These are phyloP conservation scores for Amphiprion clarkii DNA, from an alignment of 2,797 vertebrate genomes.

Conservation along the genomic window DNA sequence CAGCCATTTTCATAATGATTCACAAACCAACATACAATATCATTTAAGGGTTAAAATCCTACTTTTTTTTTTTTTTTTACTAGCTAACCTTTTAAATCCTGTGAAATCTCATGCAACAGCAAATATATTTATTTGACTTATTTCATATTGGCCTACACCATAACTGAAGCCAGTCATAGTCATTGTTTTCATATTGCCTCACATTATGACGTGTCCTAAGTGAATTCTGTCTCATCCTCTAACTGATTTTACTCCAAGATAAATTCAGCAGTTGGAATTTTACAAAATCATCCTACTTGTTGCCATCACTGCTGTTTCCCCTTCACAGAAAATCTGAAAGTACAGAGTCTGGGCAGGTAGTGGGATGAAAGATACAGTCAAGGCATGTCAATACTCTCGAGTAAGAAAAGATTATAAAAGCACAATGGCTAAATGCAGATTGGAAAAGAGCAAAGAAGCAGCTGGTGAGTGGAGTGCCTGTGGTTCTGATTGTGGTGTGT, in stretches of 20 bases:
- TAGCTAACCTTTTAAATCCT: background rate
- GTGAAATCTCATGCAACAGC: background rate
- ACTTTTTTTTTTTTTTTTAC: background rate
- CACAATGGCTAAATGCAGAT: slow-evolving; percentile 19
- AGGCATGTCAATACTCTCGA: slow-evolving; percentile 13
- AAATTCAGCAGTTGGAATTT: background rate
- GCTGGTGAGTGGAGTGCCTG: slow-evolving; percentile 25
- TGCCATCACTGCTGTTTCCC: background rate
- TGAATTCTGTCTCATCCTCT: slow-evolving; percentile 6
- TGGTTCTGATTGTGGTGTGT: slow-evolving; percentile 36
- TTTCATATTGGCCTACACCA: slow-evolving; percentile 19
- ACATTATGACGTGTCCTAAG: background rate
- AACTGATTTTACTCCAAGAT: slow-evolving; percentile 10
- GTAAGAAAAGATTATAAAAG: slow-evolving; percentile 16
- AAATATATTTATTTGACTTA: background rate
- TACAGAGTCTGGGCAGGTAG: slow-evolving; percentile 13
- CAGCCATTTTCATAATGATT: background rate
- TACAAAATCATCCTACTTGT: background rate
- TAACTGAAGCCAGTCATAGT: slow-evolving; percentile 36
- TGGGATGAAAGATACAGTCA: slow-evolving; percentile 21
- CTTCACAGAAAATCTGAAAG: slow-evolving; percentile 20
- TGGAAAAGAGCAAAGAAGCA: slow-evolving; percentile 20
- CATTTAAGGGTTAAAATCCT: background rate
- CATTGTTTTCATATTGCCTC: background rate
- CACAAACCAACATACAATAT: background rate